These are phyloP conservation scores for Ambastaia sidthimunki DNA, from an alignment of 2,797 vertebrate species.

Conservation along the genomic window DNA sequence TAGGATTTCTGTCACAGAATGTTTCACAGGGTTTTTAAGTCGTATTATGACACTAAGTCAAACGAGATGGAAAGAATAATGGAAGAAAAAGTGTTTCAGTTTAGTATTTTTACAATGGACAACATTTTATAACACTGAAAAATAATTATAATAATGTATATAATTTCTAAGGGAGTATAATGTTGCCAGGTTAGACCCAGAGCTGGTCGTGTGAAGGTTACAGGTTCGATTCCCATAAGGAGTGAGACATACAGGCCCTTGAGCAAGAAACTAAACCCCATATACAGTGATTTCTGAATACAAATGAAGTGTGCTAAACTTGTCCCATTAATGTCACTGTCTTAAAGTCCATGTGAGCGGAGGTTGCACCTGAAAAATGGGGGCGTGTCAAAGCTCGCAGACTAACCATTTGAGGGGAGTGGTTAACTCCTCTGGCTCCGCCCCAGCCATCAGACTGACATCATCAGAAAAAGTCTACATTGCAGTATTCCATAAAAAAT, in stretches of 20 bases:
- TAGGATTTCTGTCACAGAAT: not conserved
- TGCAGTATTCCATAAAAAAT: too few relatives aligned
- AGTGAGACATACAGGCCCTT: not conserved
- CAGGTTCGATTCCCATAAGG: not conserved
- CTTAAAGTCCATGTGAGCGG: not conserved
- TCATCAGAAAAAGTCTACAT: too few relatives aligned
- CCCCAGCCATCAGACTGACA: too few relatives aligned
- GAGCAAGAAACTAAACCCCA: not conserved
- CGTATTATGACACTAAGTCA: not conserved
- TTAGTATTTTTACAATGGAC: not conserved
- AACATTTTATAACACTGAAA: not conserved
- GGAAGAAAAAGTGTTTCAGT: not conserved
- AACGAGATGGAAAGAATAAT: not conserved
- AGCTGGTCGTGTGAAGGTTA: not conserved
- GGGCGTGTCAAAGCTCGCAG: too few relatives aligned
- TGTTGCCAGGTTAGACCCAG: not conserved
- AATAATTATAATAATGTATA: not conserved
- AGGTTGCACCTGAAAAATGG: too few relatives aligned
- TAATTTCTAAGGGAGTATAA: not conserved
- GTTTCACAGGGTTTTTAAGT: not conserved
- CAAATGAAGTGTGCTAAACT: not conserved
- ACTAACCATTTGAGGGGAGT: too few relatives aligned
- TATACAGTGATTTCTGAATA: not conserved
- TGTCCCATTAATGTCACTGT: not conserved
- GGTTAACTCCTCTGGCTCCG: too few relatives aligned